A percentile compares a stretch with the other conserved stretches of the same genome.
Evolutionary conservation across 2,113 vertebrate species (phyloP).

Genomic region (Rhodinocichla rosea): DNA sequence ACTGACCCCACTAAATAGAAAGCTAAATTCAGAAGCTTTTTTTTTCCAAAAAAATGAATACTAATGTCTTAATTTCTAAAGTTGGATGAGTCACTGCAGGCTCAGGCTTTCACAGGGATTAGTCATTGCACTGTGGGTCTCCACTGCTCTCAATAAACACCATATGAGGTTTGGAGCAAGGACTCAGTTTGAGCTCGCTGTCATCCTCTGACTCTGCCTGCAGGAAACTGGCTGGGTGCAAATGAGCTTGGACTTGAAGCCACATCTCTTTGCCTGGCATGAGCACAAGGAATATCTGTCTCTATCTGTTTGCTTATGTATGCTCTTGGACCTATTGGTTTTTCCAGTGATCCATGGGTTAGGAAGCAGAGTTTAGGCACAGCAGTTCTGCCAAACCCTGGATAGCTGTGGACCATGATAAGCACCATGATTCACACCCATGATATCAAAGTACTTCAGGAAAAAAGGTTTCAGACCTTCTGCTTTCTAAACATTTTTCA

Average conservation of each 20-base stretch:
- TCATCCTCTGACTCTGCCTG: background rate
- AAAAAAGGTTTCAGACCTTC: background rate
- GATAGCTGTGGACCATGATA: background rate
- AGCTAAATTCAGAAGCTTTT: background rate
- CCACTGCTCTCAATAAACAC: background rate
- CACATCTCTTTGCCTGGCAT: background rate
- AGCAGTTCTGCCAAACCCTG: background rate
- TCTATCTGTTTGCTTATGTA: background rate
- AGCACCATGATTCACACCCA: background rate
- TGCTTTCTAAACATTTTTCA: background rate
- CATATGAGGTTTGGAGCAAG: background rate
- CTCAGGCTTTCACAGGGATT: background rate
- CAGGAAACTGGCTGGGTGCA: background rate
- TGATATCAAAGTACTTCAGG: background rate
- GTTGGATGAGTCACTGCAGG: background rate
- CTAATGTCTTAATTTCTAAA: background rate
- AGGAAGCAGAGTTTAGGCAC: background rate
- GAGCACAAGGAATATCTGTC: background rate
- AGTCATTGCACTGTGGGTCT: background rate
- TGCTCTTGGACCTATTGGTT: rapidly evolving
- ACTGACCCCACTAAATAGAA: background rate
- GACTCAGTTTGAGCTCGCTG: rapidly evolving
- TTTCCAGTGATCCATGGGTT: background rate
- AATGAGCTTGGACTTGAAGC: background rate
- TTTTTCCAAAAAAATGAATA: background rate